Evolutionary conservation across 2,797 vertebrate genomes (phyloP), one percentile per base, ranked within the genome.

Genomic region (Poeciliopsis gracilis): DNA sequence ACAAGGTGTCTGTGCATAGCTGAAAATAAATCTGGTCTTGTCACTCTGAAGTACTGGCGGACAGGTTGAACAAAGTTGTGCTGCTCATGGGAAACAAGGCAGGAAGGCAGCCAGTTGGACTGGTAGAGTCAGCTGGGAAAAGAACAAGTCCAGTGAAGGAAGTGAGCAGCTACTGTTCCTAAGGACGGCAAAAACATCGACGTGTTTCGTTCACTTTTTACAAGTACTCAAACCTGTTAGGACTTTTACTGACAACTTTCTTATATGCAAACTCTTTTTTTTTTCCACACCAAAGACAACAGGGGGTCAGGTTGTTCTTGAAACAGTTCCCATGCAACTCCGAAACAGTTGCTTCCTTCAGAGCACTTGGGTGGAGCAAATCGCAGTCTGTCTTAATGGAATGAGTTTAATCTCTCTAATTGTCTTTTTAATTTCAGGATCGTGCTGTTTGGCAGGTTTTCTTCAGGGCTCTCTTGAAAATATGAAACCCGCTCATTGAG

Each of bases 51-150:
- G 78, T 23, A 81, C 30, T 78, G 89, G 83, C 89, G 83, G 92
- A 94, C 91, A 90, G 91, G 93, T 93, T 90, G 73, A 91, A 83
- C 91, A 70, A 41, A 92, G 88, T 85, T 25, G 83, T 86, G 88
- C 76, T 82, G 53, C 72, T 47, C 81, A 76, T 92, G 92, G 88
- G 91, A 93, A 91, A 85, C 69, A 82, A 43, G 77, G 76, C 81
- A 88, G 82, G 71, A 72, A 86, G 85, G 87, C 87, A 94, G 91
- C 93, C 89, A 88, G 93, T 94, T 57, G 57, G 87, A 94, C 93
- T 89, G 91, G 93, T 92, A 92, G 87, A 90, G 92, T 92, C 90
- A 90, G 88, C 88, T 92, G 33, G 57, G 67, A 41, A 59, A 61
- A 59, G 28, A 49, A 55, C 36, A 81, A 87, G 73, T 30, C 57